These are phyloP conservation scores for Dascyllus trimaculatus DNA, from an alignment of 2,113 vertebrate species.

Conservation along the genomic window DNA sequence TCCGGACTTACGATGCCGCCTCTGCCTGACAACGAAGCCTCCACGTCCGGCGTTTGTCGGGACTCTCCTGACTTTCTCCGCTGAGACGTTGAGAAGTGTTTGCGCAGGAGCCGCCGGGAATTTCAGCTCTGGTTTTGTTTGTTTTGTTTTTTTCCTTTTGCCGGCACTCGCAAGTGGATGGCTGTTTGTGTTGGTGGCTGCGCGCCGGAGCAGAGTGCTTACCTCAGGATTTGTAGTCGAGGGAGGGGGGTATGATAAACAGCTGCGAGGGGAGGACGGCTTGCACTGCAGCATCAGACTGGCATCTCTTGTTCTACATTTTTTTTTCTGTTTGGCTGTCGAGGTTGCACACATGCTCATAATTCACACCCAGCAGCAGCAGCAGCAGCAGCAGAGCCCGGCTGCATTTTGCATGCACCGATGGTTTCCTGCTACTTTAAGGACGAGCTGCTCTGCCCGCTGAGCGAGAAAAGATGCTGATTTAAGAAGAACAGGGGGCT, in stretches of 20 bases:
- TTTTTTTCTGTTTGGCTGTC: constrained; percentile 6
- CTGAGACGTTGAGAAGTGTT: background rate
- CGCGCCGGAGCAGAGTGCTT: constrained; percentile 34
- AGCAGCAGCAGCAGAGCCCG: constrained; percentile 15
- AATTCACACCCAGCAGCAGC: constrained; percentile 19
- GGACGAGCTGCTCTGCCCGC: background rate
- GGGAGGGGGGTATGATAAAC: constrained; percentile 35
- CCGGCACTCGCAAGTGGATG: constrained; percentile 12
- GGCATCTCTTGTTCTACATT: constrained; percentile 22
- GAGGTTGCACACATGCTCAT: constrained; percentile 27
- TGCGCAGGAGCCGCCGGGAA: constrained; percentile 7
- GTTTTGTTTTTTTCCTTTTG: background rate
- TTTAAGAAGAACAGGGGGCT: constrained; percentile 21
- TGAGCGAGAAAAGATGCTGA: constrained; percentile 32
- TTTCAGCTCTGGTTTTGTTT: constrained; percentile 4
- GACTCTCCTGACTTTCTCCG: constrained; percentile 19
- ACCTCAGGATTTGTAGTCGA: constrained; percentile 33
- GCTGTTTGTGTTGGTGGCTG: constrained; percentile 8
- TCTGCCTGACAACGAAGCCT: background rate
- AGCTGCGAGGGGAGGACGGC: constrained; percentile 30
- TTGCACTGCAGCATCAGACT: constrained; percentile 57
- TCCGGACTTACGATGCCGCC: background rate
- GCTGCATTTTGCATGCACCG: background rate
- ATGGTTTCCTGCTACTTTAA: constrained; percentile 41
- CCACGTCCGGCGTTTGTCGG: background rate